Conservation (phyloP, 2,113 vertebrate species). For the Corvus cornix region DNA sequence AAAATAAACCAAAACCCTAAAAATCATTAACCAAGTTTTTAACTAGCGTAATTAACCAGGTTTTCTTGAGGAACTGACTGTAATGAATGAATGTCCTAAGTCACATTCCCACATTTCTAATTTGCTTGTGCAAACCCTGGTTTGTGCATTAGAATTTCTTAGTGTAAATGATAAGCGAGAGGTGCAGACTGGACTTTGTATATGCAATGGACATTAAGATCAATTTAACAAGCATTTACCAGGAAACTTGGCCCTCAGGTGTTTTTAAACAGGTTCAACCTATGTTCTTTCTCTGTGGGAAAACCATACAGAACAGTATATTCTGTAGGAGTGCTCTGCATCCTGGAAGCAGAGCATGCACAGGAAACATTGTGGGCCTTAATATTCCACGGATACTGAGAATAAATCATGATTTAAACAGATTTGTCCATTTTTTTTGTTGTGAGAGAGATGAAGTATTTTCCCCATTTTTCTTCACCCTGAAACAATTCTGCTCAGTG, state of each 20-base stretch:
- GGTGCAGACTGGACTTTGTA: background rate
- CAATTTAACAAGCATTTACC: background rate
- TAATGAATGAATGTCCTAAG: background rate
- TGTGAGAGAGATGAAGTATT: background rate
- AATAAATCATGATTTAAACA: background rate
- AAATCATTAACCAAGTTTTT: background rate
- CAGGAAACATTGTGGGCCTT: background rate
- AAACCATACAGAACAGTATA: background rate
- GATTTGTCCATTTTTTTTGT: background rate
- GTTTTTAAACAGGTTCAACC: background rate
- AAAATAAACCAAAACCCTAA: background rate
- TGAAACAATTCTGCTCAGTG: background rate
- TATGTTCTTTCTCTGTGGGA: background rate
- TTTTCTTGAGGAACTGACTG: background rate
- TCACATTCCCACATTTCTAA: background rate
- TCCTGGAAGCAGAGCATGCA: rapidly evolving
- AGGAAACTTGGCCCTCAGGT: background rate
- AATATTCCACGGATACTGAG: background rate
- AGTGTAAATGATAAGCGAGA: background rate
- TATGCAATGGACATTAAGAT: background rate
- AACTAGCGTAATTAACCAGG: background rate
- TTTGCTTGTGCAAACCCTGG: background rate
- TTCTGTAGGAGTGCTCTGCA: background rate
- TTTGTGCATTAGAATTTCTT: background rate
- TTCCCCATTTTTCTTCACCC: background rate